These are phyloP conservation scores for Exephanes ischioxanthus DNA, from an alignment of 2,888 invertebrate genomes.

Conservation along the genomic window DNA sequence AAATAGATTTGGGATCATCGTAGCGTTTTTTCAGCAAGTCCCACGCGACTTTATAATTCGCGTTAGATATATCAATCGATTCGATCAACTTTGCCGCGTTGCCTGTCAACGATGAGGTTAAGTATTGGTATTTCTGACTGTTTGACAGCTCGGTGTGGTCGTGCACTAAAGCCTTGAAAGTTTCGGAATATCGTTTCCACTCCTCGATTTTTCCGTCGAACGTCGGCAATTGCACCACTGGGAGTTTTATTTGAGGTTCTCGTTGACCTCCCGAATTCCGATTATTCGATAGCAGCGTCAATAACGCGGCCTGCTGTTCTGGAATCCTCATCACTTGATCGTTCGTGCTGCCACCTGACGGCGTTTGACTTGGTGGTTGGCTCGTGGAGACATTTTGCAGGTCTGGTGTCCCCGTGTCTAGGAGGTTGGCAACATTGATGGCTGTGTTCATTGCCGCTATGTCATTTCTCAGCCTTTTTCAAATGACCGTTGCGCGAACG, in stretches of 20 bases:
- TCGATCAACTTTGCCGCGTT: constrained; percentile 62
- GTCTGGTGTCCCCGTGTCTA: too few relatives aligned
- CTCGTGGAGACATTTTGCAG: too few relatives aligned
- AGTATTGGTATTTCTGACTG: constrained; percentile 66
- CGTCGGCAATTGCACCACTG: constrained; percentile 51
- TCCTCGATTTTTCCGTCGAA: constrained; percentile 54
- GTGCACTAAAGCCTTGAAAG: constrained; percentile 59
- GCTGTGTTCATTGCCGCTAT: too few relatives aligned
- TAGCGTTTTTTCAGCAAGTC: constrained; percentile 61
- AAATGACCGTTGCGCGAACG: too few relatives aligned
- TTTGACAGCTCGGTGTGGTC: constrained; percentile 47
- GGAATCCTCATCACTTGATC: too few relatives aligned
- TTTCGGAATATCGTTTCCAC: constrained; percentile 55
- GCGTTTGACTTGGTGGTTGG: too few relatives aligned
- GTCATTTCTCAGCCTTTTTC: too few relatives aligned
- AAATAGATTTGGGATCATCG: constrained; percentile 63
- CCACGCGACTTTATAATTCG: constrained; percentile 66
- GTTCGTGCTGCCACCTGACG: too few relatives aligned
- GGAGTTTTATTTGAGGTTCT: constrained; percentile 56
- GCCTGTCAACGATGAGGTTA: constrained; percentile 43
- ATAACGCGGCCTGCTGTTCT: too few relatives aligned
- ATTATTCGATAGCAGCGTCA: too few relatives aligned
- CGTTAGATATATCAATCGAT: constrained; percentile 59
- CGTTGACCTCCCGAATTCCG: not conserved
- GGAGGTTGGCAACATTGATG: too few relatives aligned